These are phyloP conservation scores for Epinephelus malabaricus DNA, from an alignment of 2,797 vertebrate genomes.

Conservation along the genomic window DNA sequence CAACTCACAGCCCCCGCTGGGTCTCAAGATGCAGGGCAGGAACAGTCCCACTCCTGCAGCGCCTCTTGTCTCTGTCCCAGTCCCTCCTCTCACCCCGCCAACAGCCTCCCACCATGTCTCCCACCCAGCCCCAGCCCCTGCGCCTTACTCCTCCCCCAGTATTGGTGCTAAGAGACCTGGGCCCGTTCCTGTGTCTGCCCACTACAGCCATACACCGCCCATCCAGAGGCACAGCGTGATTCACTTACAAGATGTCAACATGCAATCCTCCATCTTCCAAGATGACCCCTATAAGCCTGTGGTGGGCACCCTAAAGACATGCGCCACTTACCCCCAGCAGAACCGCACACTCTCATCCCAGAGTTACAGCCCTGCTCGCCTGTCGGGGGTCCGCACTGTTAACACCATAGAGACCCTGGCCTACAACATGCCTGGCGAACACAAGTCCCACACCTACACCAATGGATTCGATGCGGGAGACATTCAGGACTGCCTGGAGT, in stretches of 20 bases:
- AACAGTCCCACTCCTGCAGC: slow-evolving; percentile 89
- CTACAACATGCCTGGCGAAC: slow-evolving; percentile 91
- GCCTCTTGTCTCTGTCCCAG: slow-evolving; percentile 77
- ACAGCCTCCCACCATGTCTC: slow-evolving; percentile 66
- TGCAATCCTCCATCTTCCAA: slow-evolving; percentile 92
- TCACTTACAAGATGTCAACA: slow-evolving; percentile 93
- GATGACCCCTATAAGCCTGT: slow-evolving; percentile 91
- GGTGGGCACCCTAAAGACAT: slow-evolving; percentile 94
- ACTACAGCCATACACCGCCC: slow-evolving; percentile 97
- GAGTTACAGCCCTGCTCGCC: slow-evolving; percentile 95
- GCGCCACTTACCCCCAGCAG: slow-evolving; percentile 98
- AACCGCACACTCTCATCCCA: slow-evolving; percentile 97
- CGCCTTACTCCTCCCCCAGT: slow-evolving; percentile 90
- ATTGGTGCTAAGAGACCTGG: slow-evolving; percentile 89
- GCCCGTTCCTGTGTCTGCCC: slow-evolving; percentile 91
- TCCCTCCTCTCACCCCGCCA: slow-evolving; percentile 78
- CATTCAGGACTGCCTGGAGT: slow-evolving; percentile 93
- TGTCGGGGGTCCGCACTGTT: slow-evolving; percentile 92
- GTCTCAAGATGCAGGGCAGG: slow-evolving; percentile 92
- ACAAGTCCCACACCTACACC: slow-evolving; percentile 97
- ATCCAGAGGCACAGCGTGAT: slow-evolving; percentile 97
- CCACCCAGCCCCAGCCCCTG: slow-evolving; percentile 68
- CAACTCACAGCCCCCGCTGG: slow-evolving; percentile 89
- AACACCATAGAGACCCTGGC: slow-evolving; percentile 92
- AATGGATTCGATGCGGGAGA: slow-evolving; percentile 92